Conservation (phyloP, 2,888 invertebrate genomes). For the Drosophila kambysellisi region DNA sequence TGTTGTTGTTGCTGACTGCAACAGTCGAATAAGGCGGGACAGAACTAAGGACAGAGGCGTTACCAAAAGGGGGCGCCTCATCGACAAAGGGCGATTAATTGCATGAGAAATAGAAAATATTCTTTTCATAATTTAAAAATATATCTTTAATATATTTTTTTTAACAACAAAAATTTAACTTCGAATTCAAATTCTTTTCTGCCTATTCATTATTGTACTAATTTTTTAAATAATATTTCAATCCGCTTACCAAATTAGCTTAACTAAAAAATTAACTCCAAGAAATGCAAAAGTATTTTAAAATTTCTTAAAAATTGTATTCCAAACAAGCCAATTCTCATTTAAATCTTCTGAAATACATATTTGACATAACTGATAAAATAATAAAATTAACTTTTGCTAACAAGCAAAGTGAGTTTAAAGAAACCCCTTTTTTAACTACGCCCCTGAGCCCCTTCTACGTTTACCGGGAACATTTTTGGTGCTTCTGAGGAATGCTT, state of each 20-base stretch:
- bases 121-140: fast-evolving
- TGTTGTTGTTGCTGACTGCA: slow-evolving; percentile 22
- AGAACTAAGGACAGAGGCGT: slow-evolving; percentile 22
- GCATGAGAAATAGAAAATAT: background rate
- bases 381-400: background rate
- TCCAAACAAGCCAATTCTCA: background rate
- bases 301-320: too few relatives aligned
- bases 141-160: background rate
- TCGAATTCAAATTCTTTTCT: background rate
- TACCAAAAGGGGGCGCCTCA: background rate
- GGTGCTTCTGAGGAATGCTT: slow-evolving; percentile 61
- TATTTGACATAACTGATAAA: background rate
- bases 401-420: background rate
- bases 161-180: background rate
- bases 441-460: slow-evolving; percentile 17
- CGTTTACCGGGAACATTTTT: slow-evolving; percentile 36
- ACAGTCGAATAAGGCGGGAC: slow-evolving; percentile 34
- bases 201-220: background rate
- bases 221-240: background rate
- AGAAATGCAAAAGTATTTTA: too few relatives aligned
- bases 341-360: background rate
- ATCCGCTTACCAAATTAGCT: too few relatives aligned
- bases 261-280: too few relatives aligned
- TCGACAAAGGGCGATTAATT: background rate
- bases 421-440: background rate